A percentile compares a stretch with the other conserved stretches of the same genome.
Evolutionary conservation across 1,140 invertebrate genomes (phyloP).

Genomic region (Penaeus japonicus): DNA sequence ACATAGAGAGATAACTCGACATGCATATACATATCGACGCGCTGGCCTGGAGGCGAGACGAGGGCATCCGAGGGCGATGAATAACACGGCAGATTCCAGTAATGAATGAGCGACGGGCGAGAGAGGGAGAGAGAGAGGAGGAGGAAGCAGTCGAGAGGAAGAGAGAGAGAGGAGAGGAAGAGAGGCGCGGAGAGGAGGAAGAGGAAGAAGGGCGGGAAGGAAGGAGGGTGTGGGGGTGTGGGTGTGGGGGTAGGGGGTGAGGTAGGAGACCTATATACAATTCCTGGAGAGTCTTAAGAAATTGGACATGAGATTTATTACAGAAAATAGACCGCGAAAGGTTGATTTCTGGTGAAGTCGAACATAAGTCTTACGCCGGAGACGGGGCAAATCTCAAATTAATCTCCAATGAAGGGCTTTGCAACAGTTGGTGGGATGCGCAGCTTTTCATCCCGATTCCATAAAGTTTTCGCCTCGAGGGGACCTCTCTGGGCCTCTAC

Average conservation of each 20-base stretch:
- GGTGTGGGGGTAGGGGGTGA: background rate
- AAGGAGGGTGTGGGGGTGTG: background rate
- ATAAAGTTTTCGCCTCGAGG: background rate
- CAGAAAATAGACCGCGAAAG: conserved; percentile 43
- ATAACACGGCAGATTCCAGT: too few species aligned
- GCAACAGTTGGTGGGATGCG: conserved; percentile 29
- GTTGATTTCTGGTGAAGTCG: conserved; percentile 39
- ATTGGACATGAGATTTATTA: conserved; percentile 42
- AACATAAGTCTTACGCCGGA: conserved; percentile 32
- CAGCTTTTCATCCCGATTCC: background rate
- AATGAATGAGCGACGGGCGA: too few species aligned
- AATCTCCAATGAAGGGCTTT: conserved; percentile 54
- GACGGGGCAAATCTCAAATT: conserved; percentile 50
- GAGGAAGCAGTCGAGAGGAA: background rate
- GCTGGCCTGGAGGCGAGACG: too few species aligned
- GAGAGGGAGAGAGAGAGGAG: too few species aligned
- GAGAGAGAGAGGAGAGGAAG: background rate
- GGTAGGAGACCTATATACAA: background rate
- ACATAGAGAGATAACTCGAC: too few species aligned
- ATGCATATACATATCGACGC: too few species aligned
- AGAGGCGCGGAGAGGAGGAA: background rate
- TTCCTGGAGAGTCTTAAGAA: conserved; percentile 20
- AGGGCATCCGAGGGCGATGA: too few species aligned
- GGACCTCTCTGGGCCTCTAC: background rate
- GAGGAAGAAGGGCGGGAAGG: background rate